These are phyloP conservation scores for Marmota flaviventris DNA, from an alignment of 2,113 vertebrate species.

Conservation along the genomic window DNA sequence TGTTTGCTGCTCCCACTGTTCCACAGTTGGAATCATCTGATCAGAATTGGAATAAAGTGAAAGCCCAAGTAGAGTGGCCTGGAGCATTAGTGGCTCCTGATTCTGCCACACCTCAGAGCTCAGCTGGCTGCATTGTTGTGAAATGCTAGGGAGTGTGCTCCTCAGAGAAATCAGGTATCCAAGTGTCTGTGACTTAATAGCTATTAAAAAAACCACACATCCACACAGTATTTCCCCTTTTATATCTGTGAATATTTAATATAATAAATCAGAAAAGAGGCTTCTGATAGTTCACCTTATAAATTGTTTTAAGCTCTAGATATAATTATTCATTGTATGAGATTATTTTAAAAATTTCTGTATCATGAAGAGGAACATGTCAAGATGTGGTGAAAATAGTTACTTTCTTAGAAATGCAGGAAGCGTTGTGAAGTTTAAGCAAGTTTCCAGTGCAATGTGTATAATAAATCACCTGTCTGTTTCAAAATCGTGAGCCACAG, in stretches of 20 bases:
- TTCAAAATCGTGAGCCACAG: constrained; percentile 67
- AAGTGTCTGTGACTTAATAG: constrained; percentile 37
- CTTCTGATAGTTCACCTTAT: constrained; percentile 55
- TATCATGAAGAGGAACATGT: constrained; percentile 58
- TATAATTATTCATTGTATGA: constrained; percentile 26
- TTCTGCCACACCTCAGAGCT: neutral
- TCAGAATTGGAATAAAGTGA: neutral
- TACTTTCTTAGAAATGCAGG: constrained; percentile 70
- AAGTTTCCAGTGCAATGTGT: constrained; percentile 69
- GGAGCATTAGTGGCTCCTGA: neutral
- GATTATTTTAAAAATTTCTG: constrained; percentile 58
- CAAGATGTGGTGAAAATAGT: constrained; percentile 70
- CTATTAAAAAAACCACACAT: constrained; percentile 11
- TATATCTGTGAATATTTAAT: constrained; percentile 25
- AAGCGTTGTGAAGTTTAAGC: constrained; percentile 55
- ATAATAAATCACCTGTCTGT: constrained; percentile 76
- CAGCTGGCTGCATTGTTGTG: neutral
- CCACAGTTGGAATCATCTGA: neutral
- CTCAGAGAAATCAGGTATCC: neutral
- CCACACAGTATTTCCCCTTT: constrained; percentile 38
- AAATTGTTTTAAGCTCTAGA: constrained; percentile 48
- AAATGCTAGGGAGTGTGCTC: neutral
- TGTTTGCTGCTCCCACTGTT: neutral
- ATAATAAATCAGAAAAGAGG: constrained; percentile 55
- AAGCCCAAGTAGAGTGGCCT: neutral